A percentile compares a stretch with the other conserved stretches of the same genome.
Evolutionary conservation across 2,888 invertebrate species (phyloP).

Genomic region (Heteropelma amictum): DNA sequence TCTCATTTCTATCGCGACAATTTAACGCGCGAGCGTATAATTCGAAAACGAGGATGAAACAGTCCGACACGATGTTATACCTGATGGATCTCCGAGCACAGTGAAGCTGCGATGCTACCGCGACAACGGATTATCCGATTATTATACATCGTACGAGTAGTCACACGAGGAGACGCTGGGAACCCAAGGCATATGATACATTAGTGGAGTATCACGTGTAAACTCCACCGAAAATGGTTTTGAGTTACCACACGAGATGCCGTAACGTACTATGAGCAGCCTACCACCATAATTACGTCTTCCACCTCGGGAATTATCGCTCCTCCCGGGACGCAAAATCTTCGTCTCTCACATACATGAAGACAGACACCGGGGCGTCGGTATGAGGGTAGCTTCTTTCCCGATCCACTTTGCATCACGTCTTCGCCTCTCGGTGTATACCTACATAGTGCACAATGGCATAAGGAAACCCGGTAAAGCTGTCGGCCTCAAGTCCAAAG

Average conservation of each 20-base stretch:
- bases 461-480: slow-evolving; percentile 3
- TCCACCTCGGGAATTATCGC: slow-evolving; percentile 20
- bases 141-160: not conserved
- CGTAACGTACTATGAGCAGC: slow-evolving; percentile 11
- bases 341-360: not conserved
- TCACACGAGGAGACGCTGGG: not conserved
- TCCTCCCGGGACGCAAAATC: not conserved
- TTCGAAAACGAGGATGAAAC: not conserved
- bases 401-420: not conserved
- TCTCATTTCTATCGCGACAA: slow-evolving; percentile 40
- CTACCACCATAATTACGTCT: not conserved
- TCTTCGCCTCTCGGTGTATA: not conserved
- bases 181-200: not conserved
- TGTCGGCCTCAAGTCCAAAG: slow-evolving; percentile 20
- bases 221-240: no score
- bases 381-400: not conserved
- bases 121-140: not conserved
- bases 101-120: slow-evolving; percentile 1
- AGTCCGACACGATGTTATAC: not conserved
- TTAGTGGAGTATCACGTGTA: no score
- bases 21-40: not conserved
- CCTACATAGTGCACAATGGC: not conserved
- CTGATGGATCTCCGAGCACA: not conserved
- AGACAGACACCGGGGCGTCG: not conserved
- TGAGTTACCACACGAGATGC: no score